These are phyloP conservation scores for Sitta carolinensis DNA, from an alignment of 2,797 vertebrate species.

Conservation along the genomic window DNA sequence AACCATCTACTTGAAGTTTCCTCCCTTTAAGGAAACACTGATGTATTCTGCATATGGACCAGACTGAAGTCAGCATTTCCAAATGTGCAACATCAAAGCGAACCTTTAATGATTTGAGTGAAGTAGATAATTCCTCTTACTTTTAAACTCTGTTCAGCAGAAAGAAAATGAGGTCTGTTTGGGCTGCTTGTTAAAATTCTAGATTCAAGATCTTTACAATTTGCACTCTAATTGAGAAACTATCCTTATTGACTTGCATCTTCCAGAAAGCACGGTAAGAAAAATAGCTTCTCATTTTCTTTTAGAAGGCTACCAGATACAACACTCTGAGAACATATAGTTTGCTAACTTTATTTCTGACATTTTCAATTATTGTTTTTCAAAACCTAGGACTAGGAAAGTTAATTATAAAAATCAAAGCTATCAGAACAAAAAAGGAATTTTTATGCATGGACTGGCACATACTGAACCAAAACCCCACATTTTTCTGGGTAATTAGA, in stretches of 20 bases:
- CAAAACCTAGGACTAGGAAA: not conserved
- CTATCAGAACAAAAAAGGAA: not conserved
- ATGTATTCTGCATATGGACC: not conserved
- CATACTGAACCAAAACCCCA: not conserved
- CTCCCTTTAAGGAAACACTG: not conserved
- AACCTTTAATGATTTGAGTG: not conserved
- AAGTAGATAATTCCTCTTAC: not conserved
- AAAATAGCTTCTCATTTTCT: not conserved
- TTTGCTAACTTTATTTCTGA: not conserved
- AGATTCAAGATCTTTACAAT: not conserved
- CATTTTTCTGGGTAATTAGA: not conserved
- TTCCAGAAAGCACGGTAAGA: not conserved
- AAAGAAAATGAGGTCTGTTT: not conserved
- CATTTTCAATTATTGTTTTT: not conserved
- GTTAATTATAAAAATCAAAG: slow-evolving; percentile 17
- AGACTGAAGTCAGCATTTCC: not conserved
- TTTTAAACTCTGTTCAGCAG: not conserved
- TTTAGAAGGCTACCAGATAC: not conserved
- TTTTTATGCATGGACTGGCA: not conserved
- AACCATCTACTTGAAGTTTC: not conserved
- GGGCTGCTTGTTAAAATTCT: not conserved
- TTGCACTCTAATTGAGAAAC: not conserved
- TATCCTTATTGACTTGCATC: not conserved
- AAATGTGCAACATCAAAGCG: not conserved
- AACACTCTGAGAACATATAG: not conserved